These are phyloP conservation scores for Allobates femoralis DNA, from an alignment of 2,797 vertebrate species.

Conservation along the genomic window DNA sequence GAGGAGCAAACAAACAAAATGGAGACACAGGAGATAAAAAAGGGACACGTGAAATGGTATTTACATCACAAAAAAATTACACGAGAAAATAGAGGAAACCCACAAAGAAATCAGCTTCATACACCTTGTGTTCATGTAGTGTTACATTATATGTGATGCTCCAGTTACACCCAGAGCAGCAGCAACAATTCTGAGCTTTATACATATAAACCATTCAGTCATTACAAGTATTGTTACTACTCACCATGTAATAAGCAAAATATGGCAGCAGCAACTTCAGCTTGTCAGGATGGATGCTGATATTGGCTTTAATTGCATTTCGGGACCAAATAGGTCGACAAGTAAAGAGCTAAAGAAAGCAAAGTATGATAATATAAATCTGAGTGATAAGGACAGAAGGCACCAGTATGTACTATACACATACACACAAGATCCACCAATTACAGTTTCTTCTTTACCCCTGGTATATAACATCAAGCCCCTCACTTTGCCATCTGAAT, in stretches of 20 bases:
- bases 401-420: no score
- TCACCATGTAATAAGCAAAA: constrained; percentile 95
- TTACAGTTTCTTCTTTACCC: no score
- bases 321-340: constrained; percentile 92
- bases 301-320: constrained; percentile 90
- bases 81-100: neutral
- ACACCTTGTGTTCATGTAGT: no score
- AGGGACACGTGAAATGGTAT: neutral
- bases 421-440: no score
- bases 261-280: constrained; percentile 90
- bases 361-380: neutral
- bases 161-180: neutral
- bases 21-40: neutral
- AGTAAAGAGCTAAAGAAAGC: constrained; percentile 84
- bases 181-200: neutral
- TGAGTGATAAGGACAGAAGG: neutral
- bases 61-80: neutral
- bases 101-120: no score
- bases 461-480: no score
- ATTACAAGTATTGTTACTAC: constrained; percentile 60
- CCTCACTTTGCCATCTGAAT: no score
- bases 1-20: constrained; percentile 34
- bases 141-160: neutral
- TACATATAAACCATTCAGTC: neutral
- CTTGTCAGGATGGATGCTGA: constrained; percentile 92